Conservation (phyloP, 2,797 vertebrate genomes). For the Leptodactylus fallax region DNA sequence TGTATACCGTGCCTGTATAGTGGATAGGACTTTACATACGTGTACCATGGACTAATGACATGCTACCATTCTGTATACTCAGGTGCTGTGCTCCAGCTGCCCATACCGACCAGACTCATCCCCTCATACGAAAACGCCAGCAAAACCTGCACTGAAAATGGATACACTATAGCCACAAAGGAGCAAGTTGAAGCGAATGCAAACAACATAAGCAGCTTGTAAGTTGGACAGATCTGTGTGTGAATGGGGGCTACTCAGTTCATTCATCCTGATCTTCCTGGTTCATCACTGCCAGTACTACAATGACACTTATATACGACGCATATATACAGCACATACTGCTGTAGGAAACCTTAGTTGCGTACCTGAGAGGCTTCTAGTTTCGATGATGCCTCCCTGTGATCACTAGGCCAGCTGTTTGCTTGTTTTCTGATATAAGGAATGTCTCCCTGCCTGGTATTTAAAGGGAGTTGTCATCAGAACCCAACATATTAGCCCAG, state of each 20-base stretch:
- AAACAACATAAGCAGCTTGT: background rate
- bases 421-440: no score
- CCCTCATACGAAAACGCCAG: constrained; percentile 33
- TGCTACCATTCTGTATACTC: background rate
- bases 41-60: background rate
- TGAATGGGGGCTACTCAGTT: background rate
- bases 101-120: background rate
- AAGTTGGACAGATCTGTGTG: background rate
- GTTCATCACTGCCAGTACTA: background rate
- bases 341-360: no score
- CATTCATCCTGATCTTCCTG: background rate
- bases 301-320: no score
- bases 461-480: no score
- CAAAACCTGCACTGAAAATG: background rate
- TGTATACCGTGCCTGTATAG: no score
- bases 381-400: no score
- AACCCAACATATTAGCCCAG: no score
- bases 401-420: no score
- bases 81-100: background rate
- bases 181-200: background rate
- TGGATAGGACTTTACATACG: background rate
- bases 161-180: background rate
- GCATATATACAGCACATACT: no score
- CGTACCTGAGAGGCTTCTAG: no score
- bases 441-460: no score